Conservation (phyloP, 2,888 invertebrate species). For the Notodonta dromedarius region DNA sequence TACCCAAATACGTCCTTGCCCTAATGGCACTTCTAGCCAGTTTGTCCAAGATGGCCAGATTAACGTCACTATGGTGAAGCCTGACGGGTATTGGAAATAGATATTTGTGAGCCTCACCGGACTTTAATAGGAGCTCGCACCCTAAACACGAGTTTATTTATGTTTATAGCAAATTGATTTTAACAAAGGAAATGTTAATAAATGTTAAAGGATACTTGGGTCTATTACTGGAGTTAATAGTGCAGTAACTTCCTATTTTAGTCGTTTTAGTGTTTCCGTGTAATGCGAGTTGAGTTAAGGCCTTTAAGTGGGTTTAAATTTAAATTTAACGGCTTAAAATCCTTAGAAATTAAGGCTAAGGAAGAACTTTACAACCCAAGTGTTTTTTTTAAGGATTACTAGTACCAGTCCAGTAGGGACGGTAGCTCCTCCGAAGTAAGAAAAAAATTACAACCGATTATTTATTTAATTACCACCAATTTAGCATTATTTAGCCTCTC, state of each 20-base stretch:
- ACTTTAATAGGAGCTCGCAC: slow-evolving; percentile 18
- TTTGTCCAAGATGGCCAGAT: slow-evolving; percentile 60
- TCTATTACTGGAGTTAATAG: background rate
- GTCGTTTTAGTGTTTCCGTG: background rate
- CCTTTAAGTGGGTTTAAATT: background rate
- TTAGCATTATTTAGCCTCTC: too few species aligned
- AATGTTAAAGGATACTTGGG: background rate
- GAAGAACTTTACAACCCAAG: too few species aligned
- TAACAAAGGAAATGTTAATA: slow-evolving; percentile 10
- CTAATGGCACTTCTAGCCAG: slow-evolving; percentile 70
- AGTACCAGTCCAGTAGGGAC: too few species aligned
- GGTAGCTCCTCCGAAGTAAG: too few species aligned
- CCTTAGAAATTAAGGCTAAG: too few species aligned
- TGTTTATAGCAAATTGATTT: slow-evolving; percentile 31
- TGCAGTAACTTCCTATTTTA: background rate
- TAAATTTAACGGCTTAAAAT: background rate
- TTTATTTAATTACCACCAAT: too few species aligned
- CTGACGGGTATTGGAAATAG: slow-evolving; percentile 27
- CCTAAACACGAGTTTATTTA: slow-evolving; percentile 35
- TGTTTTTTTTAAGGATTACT: too few species aligned
- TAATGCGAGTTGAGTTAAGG: background rate
- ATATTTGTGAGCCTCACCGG: slow-evolving; percentile 29
- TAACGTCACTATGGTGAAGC: slow-evolving; percentile 39
- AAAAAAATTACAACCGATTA: too few species aligned
- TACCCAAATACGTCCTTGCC: slow-evolving; percentile 51